These are phyloP conservation scores for Drepanosiphum platanoidis DNA, from an alignment of 2,888 invertebrate genomes.

Conservation along the genomic window DNA sequence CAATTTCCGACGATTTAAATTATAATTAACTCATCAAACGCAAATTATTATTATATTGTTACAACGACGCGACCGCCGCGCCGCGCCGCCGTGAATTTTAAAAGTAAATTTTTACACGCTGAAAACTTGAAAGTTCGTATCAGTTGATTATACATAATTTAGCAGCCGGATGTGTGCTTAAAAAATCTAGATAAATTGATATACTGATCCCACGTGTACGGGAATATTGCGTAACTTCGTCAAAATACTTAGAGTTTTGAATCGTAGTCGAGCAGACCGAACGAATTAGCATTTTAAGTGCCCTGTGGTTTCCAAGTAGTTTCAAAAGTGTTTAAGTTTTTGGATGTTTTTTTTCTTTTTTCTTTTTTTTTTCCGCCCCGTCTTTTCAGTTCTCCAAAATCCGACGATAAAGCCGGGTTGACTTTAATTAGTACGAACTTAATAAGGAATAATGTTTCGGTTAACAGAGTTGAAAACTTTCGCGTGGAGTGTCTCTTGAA, in stretches of 20 bases:
- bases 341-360: conserved; percentile 6
- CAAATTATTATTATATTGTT: neutral
- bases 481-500: conserved; percentile 53
- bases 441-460: conserved; percentile 62
- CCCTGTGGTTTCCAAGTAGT: conserved; percentile 50
- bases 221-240: conserved; percentile 26
- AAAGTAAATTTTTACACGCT: neutral
- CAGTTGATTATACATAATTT: conserved; percentile 11
- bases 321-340: conserved; percentile 61
- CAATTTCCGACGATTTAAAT: too few species aligned
- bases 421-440: conserved; percentile 61
- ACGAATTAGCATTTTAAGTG: conserved; percentile 61
- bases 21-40: neutral
- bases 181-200: neutral
- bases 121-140: neutral
- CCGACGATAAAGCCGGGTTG: conserved; percentile 54
- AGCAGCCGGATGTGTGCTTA: neutral
- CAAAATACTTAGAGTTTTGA: conserved; percentile 30
- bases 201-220: neutral
- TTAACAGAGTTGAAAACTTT: conserved; percentile 60
- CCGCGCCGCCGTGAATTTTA: neutral
- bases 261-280: conserved; percentile 25
- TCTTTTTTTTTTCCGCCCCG: neutral
- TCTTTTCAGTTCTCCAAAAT: conserved; percentile 28
- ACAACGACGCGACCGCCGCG: too few species aligned